phyloP scores from a whole-genome alignment of 92 coral and sea anemone species.

The Zoanthus solanderi region DNA sequence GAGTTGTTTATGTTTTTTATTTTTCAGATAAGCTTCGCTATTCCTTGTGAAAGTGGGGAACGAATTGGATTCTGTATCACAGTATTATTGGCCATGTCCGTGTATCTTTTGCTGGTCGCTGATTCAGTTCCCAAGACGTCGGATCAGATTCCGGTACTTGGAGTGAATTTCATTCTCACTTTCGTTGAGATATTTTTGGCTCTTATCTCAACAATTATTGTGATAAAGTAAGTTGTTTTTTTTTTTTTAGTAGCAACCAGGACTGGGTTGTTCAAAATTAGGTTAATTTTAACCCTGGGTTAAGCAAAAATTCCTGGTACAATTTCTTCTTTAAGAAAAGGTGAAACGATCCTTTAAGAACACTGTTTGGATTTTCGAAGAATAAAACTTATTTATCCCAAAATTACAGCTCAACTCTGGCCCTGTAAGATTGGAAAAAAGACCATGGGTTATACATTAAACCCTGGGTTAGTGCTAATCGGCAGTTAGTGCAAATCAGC shows the following conservation, averaged over 20 bases:
- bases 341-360: too few species aligned
- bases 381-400: too few species aligned
- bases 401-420: not conserved
- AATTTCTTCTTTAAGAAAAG: too few species aligned
- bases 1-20: not conserved
- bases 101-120: slow-evolving; percentile 76
- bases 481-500: too few species aligned
- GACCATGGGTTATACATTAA: too few species aligned
- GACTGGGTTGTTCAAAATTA: too few species aligned
- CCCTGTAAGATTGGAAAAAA: too few species aligned
- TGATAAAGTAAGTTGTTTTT: slow-evolving; percentile 48
- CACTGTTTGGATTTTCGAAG: too few species aligned
- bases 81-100: slow-evolving; percentile 78
- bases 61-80: slow-evolving; percentile 86
- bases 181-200: slow-evolving; percentile 72
- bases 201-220: slow-evolving; percentile 64
- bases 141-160: slow-evolving; percentile 70
- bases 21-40: slow-evolving; percentile 55
- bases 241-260: not conserved
- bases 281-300: too few species aligned
- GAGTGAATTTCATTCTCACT: slow-evolving; percentile 63
- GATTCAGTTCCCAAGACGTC: slow-evolving; percentile 82
- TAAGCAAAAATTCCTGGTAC: too few species aligned
- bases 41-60: slow-evolving; percentile 92
- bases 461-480: too few species aligned